These are phyloP conservation scores for Sparidentex hasta DNA, from an alignment of 2,797 vertebrate genomes.

Conservation along the genomic window DNA sequence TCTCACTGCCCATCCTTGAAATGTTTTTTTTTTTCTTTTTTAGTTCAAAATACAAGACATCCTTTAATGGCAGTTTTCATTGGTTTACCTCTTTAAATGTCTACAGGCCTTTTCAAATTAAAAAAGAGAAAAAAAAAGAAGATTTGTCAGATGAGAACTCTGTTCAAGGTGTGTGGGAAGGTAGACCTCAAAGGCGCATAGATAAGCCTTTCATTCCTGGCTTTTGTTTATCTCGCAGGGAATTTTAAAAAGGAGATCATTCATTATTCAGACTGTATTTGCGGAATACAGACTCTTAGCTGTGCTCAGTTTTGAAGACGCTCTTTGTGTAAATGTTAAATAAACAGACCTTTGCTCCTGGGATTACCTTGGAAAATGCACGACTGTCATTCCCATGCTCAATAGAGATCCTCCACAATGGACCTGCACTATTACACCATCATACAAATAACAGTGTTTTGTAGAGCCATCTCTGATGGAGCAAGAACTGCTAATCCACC, in stretches of 20 bases:
- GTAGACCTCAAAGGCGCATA: conserved; percentile 54
- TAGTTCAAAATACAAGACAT: conserved; percentile 67
- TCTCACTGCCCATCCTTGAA: conserved; percentile 66
- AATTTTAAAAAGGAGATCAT: conserved; percentile 65
- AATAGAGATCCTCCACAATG: conserved; percentile 39
- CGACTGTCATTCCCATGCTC: conserved; percentile 34
- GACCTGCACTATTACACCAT: conserved; percentile 10
- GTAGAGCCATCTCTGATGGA: not conserved
- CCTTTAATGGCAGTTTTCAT: conserved; percentile 68
- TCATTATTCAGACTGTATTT: conserved; percentile 71
- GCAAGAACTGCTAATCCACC: conserved; percentile 28
- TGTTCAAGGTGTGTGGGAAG: conserved; percentile 73
- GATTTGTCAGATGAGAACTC: conserved; percentile 54
- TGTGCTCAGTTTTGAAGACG: conserved; percentile 50
- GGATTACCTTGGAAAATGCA: conserved; percentile 58
- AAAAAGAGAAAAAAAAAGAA: not conserved
- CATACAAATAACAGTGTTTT: conserved; percentile 28
- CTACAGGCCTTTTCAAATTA: conserved; percentile 37
- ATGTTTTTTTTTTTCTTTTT: conserved; percentile 34
- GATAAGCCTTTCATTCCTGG: conserved; percentile 68
- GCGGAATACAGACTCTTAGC: conserved; percentile 55
- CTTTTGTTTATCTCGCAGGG: conserved; percentile 67
- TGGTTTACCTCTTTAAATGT: conserved; percentile 37
- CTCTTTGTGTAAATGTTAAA: conserved; percentile 69
- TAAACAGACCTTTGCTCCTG: conserved; percentile 68